Conservation (phyloP, 1,140 invertebrate genomes). For the Diprion similis region DNA sequence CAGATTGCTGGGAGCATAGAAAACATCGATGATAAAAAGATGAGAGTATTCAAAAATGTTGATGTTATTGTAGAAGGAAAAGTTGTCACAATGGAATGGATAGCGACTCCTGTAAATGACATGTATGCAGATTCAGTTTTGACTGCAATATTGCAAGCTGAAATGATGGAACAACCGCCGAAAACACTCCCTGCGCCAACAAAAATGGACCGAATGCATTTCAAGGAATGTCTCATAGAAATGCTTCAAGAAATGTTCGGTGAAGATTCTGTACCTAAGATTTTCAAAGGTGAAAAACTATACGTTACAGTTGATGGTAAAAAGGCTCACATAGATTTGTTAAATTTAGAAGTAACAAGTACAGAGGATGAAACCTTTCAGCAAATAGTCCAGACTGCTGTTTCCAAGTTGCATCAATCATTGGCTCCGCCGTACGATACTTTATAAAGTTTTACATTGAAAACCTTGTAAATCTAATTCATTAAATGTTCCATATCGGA, state of each 20-base stretch:
- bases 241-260: constrained; percentile 96
- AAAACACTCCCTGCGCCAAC: constrained; percentile 67
- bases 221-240: constrained; percentile 92
- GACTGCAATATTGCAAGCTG: constrained; percentile 81
- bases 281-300: constrained; percentile 90
- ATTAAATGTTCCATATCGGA: background rate
- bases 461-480: constrained; percentile 29
- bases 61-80: constrained; percentile 85
- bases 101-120: constrained; percentile 92
- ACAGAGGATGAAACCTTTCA: constrained; percentile 82
- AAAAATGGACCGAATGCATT: constrained; percentile 85
- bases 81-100: constrained; percentile 90
- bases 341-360: constrained; percentile 81
- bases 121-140: constrained; percentile 98
- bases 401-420: constrained; percentile 84
- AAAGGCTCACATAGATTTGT: constrained; percentile 85
- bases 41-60: constrained; percentile 80
- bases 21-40: constrained; percentile 75
- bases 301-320: constrained; percentile 87
- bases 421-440: constrained; percentile 72
- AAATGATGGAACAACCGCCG: constrained; percentile 69
- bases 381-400: constrained; percentile 85
- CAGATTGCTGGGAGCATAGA: constrained; percentile 86
- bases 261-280: constrained; percentile 91
- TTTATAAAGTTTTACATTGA: background rate